These are phyloP conservation scores for Macrocentrus cingulum DNA, from an alignment of 1,140 invertebrate genomes.

Conservation along the genomic window DNA sequence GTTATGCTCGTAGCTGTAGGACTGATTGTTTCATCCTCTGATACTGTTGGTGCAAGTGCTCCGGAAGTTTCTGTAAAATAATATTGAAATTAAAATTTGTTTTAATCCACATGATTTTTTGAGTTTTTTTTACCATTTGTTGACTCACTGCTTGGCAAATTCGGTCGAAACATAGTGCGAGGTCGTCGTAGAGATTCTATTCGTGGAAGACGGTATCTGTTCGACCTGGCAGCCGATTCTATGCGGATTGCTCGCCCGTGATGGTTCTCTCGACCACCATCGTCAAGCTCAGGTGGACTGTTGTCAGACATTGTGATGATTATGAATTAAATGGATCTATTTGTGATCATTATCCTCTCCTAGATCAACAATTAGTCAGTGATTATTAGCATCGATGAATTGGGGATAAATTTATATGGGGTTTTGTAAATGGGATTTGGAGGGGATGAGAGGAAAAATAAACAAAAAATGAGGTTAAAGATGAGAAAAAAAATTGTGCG, in stretches of 20 bases:
- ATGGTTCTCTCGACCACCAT: constrained; percentile 35
- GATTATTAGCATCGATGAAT: too few relatives aligned
- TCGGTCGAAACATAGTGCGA: constrained; percentile 38
- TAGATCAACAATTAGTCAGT: not conserved
- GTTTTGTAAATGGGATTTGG: too few relatives aligned
- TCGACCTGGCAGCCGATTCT: constrained; percentile 32
- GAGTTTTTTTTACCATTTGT: constrained; percentile 36
- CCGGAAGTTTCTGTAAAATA: constrained; percentile 37
- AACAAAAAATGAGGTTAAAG: too few relatives aligned
- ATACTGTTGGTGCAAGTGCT: constrained; percentile 38
- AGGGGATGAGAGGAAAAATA: too few relatives aligned
- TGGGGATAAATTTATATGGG: too few relatives aligned
- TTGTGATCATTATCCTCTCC: not conserved
- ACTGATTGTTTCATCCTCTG: constrained; percentile 42
- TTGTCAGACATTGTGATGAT: constrained; percentile 41
- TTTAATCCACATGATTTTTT: too few relatives aligned
- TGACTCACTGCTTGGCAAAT: constrained; percentile 31
- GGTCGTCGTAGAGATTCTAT: constrained; percentile 43
- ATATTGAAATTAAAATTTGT: too few relatives aligned
- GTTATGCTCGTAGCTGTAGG: constrained; percentile 42
- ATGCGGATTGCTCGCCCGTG: constrained; percentile 37
- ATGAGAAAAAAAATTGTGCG: too few relatives aligned
- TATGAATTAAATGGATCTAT: not conserved
- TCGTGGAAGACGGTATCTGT: constrained; percentile 34
- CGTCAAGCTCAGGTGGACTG: constrained; percentile 31